Evolutionary conservation across 2,113 vertebrate genomes (phyloP), one percentile per base, ranked within the genome.

Genomic region (Ornithorhynchus anatinus): DNA sequence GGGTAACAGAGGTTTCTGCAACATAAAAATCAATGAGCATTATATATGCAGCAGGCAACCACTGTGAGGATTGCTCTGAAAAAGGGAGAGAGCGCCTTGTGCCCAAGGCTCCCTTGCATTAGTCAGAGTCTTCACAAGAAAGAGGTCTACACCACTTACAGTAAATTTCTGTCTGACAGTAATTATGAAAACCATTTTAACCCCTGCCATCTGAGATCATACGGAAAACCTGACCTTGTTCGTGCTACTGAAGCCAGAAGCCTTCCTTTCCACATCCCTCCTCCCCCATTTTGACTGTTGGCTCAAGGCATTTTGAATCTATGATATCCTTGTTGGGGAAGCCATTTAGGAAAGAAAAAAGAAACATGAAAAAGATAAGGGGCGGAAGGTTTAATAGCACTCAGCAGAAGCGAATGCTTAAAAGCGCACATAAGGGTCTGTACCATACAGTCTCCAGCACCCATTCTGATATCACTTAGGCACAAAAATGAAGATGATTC

Each of bases 161-260:
- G 73, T 68, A 58, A 75, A 76, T 54, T 80, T 77, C 56, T 82
- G 79, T 47, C 63, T 73, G 79, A 80, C 76, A 80, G 72, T 75
- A 84, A 85, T 80, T 80, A 85, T 7, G 1, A 79, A 79, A 75
- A 85, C 77, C 74, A 78, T 70, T 78, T 76, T 81, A 83, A 84
- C 65, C 67, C n/a, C 54, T 56, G 63, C 47, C 62, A 74, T 69
- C 50, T 72, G 33, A 73, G 16, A 20, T 47, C 81, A 72, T 16
- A 82, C 80, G 63, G n/a, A n/a, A n/a, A n/a, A n/a, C n/a, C n/a
- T n/a, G n/a, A n/a, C n/a, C n/a, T n/a, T n/a, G n/a, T n/a, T n/a
- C n/a, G n/a, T n/a, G n/a, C n/a, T n/a, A n/a, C n/a, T n/a, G n/a
- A n/a, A n/a, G n/a, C n/a, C n/a, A n/a, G n/a, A n/a, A n/a, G n/a